Base-by-base conservation (phyloP, 2,888 invertebrate genomes). In the Andrena camellia region DNA sequence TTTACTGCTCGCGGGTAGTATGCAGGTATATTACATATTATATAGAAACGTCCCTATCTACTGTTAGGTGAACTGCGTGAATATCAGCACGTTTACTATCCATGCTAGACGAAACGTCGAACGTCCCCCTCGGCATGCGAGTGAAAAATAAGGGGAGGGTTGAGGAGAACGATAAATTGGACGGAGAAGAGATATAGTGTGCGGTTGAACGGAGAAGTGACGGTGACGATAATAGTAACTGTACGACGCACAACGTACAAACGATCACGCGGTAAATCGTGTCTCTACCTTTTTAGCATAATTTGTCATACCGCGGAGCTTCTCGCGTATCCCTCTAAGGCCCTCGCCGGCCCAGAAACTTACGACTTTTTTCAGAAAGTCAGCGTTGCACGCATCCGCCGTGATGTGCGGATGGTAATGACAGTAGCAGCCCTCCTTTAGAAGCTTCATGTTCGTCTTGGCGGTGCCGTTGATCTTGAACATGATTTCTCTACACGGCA, bases 401-500 rank as follows among this genome's bases (percentile, higher is more conserved):
- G 97, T 97, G 84, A 97, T 96, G 91, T 97, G 97, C 96, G 97
- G 97, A 94, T 98, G 98, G 90, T 97, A 96, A 94, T 98, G 98
- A 88, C 93, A 94, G 87, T 94, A 93, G 79, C 93, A 94, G 80
- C 93, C 93, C 90, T 93, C 94, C 91, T 94, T 93, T 23, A 94
- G 84, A 3, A 94, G 89, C 91, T 92, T 94, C 93, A 93, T 93
- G 85, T 94, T 94, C 86, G 91, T 92, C 86, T 92, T 92, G 20
- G 92, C 91, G 29, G 92, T 92, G 1, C 93, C 93, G 90, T 94
- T 93, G 73, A 94, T 93, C 88, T 92, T 93, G 87, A 90, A 92
- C 93, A 94, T 93, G 90, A 92, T 93, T 89, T 90, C 92, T 35
- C 89, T 90, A 63, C 90, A 90, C 2, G 91, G 90, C 62, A 91